Conservation (phyloP, 92 coral and sea anemone genomes). For the Actinernus sp. region DNA sequence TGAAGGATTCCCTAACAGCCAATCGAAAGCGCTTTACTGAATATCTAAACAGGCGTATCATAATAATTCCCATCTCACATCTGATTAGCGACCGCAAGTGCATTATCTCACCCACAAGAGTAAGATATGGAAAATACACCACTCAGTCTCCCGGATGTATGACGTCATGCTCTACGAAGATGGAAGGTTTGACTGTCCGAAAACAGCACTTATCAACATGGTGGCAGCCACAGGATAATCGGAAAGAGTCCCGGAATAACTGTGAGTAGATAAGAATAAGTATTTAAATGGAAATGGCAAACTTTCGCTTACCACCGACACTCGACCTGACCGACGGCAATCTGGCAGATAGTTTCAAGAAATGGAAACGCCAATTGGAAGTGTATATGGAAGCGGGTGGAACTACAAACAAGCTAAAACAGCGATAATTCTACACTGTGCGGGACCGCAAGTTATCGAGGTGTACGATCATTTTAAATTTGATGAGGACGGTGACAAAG, state of each 20-base stretch:
- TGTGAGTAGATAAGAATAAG: not conserved
- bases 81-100: too few species aligned
- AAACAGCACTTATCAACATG: too few species aligned
- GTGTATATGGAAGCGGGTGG: conserved; percentile 46
- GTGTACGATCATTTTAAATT: conserved; percentile 35
- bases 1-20: too few species aligned
- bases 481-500: conserved; percentile 25
- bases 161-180: too few species aligned
- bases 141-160: too few species aligned
- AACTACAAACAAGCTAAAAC: conserved; percentile 39
- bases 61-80: too few species aligned
- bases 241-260: not conserved
- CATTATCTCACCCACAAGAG: too few species aligned
- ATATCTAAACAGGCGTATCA: too few species aligned
- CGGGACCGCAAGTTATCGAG: conserved; percentile 59
- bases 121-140: too few species aligned
- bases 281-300: conserved; percentile 8
- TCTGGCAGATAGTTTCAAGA: too few species aligned
- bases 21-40: too few species aligned
- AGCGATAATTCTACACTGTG: conserved; percentile 53
- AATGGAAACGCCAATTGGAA: conserved; percentile 57
- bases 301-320: conserved; percentile 26
- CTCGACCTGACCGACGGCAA: conserved; percentile 40
- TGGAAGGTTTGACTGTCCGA: too few species aligned
- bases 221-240: conserved; percentile 18